Evolutionary conservation across 2,888 invertebrate species (phyloP), one percentile per base, ranked within the genome.

Genomic region (Scaptomyza cyrtandrae): DNA sequence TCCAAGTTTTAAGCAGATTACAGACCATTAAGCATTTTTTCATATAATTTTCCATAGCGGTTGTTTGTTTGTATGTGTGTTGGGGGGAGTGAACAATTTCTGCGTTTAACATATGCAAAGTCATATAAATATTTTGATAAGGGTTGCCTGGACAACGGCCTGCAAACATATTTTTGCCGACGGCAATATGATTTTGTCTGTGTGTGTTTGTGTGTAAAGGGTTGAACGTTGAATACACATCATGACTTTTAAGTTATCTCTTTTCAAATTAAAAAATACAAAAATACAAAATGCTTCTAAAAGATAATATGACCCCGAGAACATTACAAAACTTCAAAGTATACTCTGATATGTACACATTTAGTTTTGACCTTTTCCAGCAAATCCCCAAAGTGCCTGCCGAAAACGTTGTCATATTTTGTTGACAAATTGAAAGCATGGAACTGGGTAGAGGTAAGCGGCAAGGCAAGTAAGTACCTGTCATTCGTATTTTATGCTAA

Each of bases 41-140:
- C 56, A 61, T 68, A 60, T 68, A 61, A 72, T 62, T 68, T 75
- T 27, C 41, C 44, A 27, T 44, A 16, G 33, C 39, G 33, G 33
- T 33, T n/a, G 41, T 43, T 19, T 14, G 29, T 45, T 45, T 33
- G n/a, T 35, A 31, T 50, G 57, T 43, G 33, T 16, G 57, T 35
- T 29, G 41, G 48, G 2, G 16, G 61, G 13, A 57, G 45, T 43
- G 69, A 76, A 70, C 76, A 71, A 69, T 73, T 78, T 78, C 71
- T 80, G 79, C 70, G 66, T 60, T 84, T 72, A 87, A 73, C 80
- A 81, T 82, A 87, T 87, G 89, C 71, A 75, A 82, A 88, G 76
- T 80, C 86, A 82, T 84, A 86, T 84, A 81, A 84, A 88, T 86
- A 82, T 88, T 90, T 90, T 90, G 90, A 90, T 90, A 89, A 88